Evolutionary conservation across 2,888 invertebrate species (phyloP).

Genomic region (Coelopa pilipes): DNA sequence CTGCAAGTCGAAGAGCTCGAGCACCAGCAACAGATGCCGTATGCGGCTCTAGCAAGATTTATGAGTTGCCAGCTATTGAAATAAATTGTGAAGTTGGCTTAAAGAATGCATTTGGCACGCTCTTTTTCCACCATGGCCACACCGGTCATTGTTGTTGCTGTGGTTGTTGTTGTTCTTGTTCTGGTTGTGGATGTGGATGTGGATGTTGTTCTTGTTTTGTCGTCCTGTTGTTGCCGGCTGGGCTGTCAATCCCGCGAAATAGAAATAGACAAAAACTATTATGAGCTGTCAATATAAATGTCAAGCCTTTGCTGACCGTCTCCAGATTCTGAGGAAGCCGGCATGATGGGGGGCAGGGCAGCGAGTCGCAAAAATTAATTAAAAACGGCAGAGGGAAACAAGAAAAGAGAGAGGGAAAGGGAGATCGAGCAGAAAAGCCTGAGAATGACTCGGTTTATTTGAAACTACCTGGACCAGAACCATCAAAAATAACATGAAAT

Average conservation of each 20-base stretch:
- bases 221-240: background rate
- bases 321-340: too few relatives aligned
- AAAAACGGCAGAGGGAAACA: background rate
- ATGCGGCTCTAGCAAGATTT: constrained; percentile 37
- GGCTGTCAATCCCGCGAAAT: too few relatives aligned
- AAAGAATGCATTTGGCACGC: constrained; percentile 39
- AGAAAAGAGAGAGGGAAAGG: background rate
- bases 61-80: constrained; percentile 43
- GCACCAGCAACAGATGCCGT: constrained; percentile 16
- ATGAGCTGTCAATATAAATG: constrained; percentile 62
- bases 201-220: background rate
- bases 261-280: constrained; percentile 47
- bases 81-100: constrained; percentile 45
- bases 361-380: background rate
- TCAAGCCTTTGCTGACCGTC: constrained; percentile 47
- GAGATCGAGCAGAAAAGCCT: too few relatives aligned
- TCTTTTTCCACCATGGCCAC: constrained; percentile 19
- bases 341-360: background rate
- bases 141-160: too few relatives aligned
- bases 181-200: too few relatives aligned
- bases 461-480: too few relatives aligned
- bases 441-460: too few relatives aligned
- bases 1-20: too few relatives aligned
- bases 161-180: background rate
- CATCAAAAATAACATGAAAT: too few relatives aligned